A percentile compares a stretch with the other conserved stretches of the same genome.
phyloP scores from a whole-genome alignment of 1,140 invertebrate genomes.

The Penaeus vannamei region DNA sequence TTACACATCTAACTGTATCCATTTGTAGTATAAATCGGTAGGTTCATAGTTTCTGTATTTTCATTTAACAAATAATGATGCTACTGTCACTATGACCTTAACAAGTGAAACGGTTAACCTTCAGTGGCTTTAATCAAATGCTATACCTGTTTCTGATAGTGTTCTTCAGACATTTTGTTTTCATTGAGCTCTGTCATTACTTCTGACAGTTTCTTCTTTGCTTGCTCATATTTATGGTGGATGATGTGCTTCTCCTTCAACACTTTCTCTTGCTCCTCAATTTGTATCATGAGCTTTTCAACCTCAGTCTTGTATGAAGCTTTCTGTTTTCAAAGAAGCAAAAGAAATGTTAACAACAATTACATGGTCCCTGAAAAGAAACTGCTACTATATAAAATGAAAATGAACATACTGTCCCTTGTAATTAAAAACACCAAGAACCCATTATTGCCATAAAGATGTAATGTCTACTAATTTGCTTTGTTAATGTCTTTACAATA shows the following conservation, averaged over 20 bases:
- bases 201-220: conserved; percentile 55
- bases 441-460: too few species aligned
- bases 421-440: too few species aligned
- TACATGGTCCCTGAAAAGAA: too few species aligned
- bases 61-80: too few species aligned
- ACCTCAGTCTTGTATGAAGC: conserved; percentile 43
- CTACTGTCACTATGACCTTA: background rate
- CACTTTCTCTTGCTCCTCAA: conserved; percentile 25
- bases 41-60: background rate
- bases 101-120: too few species aligned
- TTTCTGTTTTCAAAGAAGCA: conserved; percentile 8
- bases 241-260: conserved; percentile 45
- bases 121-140: too few species aligned
- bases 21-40: conserved; percentile 21
- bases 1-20: conserved; percentile 13
- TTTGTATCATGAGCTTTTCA: conserved; percentile 38
- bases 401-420: too few species aligned
- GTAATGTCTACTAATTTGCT: too few species aligned
- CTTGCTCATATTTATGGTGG: conserved; percentile 41
- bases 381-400: too few species aligned
- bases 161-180: conserved; percentile 5
- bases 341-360: too few species aligned
- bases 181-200: conserved; percentile 23
- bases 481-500: too few species aligned
- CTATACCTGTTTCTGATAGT: conserved; percentile 53